Evolutionary conservation across 2,797 vertebrate species (phyloP).

Genomic region (Rhinichthys osculus): DNA sequence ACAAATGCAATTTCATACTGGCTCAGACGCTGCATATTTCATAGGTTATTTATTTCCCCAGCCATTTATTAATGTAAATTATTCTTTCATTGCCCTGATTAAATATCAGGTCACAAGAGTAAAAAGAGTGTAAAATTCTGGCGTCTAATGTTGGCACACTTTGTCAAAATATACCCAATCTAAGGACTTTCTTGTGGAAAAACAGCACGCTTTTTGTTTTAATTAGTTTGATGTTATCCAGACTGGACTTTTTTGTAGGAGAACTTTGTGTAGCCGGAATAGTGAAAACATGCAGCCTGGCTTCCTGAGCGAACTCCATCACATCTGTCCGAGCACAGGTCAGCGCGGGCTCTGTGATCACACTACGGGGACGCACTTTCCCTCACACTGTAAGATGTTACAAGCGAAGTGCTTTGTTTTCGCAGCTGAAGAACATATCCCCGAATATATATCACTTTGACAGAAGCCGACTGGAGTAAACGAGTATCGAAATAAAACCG

Average conservation of each 20-base stretch:
- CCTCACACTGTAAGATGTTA: constrained; percentile 61
- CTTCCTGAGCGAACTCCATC: constrained; percentile 43
- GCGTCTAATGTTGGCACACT: constrained; percentile 20
- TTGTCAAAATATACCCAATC: constrained; percentile 44
- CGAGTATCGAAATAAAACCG: constrained; percentile 66
- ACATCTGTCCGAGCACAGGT: constrained; percentile 60
- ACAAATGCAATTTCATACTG: constrained; percentile 32
- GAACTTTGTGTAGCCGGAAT: constrained; percentile 38
- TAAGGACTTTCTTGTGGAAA: constrained; percentile 11
- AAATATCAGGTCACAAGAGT: constrained; percentile 32
- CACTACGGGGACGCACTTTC: constrained; percentile 65
- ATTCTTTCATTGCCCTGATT: constrained; percentile 45
- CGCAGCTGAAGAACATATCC: constrained; percentile 71
- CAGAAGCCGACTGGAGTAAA: constrained; percentile 66
- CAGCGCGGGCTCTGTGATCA: constrained; percentile 57
- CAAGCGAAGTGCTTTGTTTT: constrained; percentile 67
- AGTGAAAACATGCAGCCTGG: constrained; percentile 48
- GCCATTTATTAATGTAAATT: constrained; percentile 49
- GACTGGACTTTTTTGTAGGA: constrained; percentile 35
- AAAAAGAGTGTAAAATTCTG: constrained; percentile 39
- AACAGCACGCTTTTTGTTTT: constrained; percentile 26
- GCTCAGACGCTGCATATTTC: constrained; percentile 9
- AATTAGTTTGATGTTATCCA: constrained; percentile 52
- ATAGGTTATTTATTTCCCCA: constrained; percentile 28
- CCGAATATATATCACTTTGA: constrained; percentile 72